A percentile compares a stretch with the other conserved stretches of the same genome.
Evolutionary conservation across 2,113 vertebrate genomes (phyloP).

Genomic region (Morone chrysops): DNA sequence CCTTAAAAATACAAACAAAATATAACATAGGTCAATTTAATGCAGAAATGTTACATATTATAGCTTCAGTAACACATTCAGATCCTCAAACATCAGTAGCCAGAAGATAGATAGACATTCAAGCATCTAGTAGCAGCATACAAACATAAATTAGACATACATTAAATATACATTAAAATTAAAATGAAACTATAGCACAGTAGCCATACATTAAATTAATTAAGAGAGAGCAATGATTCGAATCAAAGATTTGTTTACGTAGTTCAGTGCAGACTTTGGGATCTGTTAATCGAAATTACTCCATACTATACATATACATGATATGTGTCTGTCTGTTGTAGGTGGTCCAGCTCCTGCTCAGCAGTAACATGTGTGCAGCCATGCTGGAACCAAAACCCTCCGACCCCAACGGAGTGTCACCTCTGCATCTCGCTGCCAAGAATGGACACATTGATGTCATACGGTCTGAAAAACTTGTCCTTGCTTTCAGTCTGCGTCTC

Average conservation of each 20-base stretch:
- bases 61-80: no score
- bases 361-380: conserved; percentile 96
- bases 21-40: no score
- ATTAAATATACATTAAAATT: no score
- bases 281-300: not conserved
- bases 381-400: conserved; percentile 95
- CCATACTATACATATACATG: not conserved
- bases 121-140: no score
- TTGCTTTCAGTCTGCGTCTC: conserved; percentile 6
- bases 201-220: no score
- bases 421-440: conserved; percentile 96
- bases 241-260: not conserved
- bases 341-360: conserved; percentile 97
- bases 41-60: no score
- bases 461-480: conserved; percentile 81
- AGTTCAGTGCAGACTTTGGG: not conserved
- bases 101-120: no score
- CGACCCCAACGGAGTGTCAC: conserved; percentile 96
- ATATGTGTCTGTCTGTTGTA: conserved; percentile 63
- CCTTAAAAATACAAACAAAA: no score
- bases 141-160: no score
- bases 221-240: not conserved
- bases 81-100: no score
- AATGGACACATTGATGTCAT: conserved; percentile 99
- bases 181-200: no score